Percentiles rank a stretch among this genome's conserved stretches.
Conservation (phyloP, 2,113 vertebrate genomes). For the Sinocyclocheilus anshuiensis region DNA sequence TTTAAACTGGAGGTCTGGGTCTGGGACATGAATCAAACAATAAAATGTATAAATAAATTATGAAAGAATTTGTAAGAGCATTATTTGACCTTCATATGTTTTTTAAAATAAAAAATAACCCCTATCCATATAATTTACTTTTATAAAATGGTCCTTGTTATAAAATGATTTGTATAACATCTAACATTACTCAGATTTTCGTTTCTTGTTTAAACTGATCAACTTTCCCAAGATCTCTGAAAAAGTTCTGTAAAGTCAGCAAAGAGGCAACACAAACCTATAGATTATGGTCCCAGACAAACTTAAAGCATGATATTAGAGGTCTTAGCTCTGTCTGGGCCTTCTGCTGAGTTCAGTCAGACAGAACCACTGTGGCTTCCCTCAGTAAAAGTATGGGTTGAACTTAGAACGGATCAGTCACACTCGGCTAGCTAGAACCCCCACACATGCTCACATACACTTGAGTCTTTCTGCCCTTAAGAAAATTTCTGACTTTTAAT, state of each 20-base stretch:
- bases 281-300: background rate
- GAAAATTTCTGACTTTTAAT: background rate
- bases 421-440: conserved; percentile 62
- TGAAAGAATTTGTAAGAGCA: too few species aligned
- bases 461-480: background rate
- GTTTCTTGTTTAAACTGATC: background rate
- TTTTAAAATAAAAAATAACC: too few species aligned
- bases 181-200: background rate
- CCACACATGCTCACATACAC: background rate
- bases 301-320: conserved; percentile 36
- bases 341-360: conserved; percentile 15
- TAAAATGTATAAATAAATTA: too few species aligned
- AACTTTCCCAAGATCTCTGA: background rate
- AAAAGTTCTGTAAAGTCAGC: background rate
- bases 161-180: background rate
- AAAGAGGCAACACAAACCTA: background rate
- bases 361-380: conserved; percentile 9
- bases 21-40: too few species aligned
- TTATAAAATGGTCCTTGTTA: background rate
- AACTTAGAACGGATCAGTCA: conserved; percentile 66
- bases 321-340: background rate
- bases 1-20: too few species aligned
- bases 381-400: conserved; percentile 57
- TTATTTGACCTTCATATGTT: background rate
- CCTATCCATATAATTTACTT: background rate